Evolutionary conservation across 2,113 vertebrate species (phyloP).

Genomic region (Carassius gibelio): DNA sequence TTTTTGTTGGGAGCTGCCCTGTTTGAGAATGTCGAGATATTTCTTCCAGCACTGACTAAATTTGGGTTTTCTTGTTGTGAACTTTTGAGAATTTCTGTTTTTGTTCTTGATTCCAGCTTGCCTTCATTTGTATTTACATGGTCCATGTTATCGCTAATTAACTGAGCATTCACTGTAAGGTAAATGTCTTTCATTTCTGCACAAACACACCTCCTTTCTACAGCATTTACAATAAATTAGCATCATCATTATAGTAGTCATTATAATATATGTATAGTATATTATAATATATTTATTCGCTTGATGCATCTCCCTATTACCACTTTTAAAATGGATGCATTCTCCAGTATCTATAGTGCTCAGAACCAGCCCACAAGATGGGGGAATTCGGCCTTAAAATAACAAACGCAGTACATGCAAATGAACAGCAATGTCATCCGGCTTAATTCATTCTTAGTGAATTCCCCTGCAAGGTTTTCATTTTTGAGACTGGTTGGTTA

Average conservation of each 20-base stretch:
- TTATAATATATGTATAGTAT: too few relatives aligned
- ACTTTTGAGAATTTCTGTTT: not conserved
- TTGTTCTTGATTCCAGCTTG: not conserved
- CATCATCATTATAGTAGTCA: too few relatives aligned
- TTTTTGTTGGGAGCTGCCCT: not conserved
- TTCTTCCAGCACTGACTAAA: not conserved
- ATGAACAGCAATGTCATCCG: not conserved
- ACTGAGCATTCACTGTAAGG: not conserved
- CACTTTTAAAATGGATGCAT: not conserved
- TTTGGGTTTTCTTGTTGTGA: not conserved
- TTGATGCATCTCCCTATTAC: too few relatives aligned
- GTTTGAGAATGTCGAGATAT: not conserved
- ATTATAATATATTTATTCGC: too few relatives aligned
- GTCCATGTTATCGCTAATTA: not conserved
- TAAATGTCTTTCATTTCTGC: not conserved
- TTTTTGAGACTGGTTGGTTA: not conserved
- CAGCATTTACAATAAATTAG: too few relatives aligned
- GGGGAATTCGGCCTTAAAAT: not conserved
- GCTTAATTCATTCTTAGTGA: not conserved
- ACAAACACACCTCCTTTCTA: not conserved
- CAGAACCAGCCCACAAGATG: not conserved
- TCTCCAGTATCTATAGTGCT: not conserved
- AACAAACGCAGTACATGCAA: not conserved
- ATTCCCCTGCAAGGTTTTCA: not conserved
- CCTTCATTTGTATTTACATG: not conserved